phyloP scores from a whole-genome alignment of 2,888 invertebrate species.

The Zele albiditarsus region DNA sequence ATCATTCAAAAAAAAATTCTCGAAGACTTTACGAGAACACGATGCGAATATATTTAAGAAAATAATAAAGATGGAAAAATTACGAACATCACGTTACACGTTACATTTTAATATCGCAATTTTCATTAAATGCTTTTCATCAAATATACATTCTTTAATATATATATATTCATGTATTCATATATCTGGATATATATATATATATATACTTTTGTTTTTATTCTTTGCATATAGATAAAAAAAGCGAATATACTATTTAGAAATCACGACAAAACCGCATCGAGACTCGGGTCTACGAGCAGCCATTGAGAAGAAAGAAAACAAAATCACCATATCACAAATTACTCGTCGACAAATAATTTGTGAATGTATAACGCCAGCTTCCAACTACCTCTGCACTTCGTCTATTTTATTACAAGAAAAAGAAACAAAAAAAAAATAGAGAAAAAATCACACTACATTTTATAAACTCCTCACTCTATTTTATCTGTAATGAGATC shows the following conservation, averaged over 20 bases:
- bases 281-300: conserved; percentile 23
- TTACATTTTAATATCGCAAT: not conserved
- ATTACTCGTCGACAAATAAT: conserved; percentile 34
- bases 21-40: not conserved
- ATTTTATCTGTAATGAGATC: conserved; percentile 72
- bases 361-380: conserved; percentile 14
- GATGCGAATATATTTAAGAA: not conserved
- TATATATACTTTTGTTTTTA: not conserved
- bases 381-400: conserved; percentile 23
- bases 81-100: not conserved
- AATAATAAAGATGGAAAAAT: not conserved
- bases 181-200: conserved; percentile 5
- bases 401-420: conserved; percentile 36
- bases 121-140: conserved; percentile 3
- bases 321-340: conserved; percentile 11
- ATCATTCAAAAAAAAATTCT: not conserved
- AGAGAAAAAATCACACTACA: conserved; percentile 43
- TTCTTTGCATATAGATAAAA: conserved; percentile 10
- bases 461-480: conserved; percentile 61
- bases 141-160: conserved; percentile 14
- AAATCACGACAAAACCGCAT: conserved; percentile 17
- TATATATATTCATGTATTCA: not conserved
- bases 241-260: conserved; percentile 6
- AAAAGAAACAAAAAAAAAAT: conserved; percentile 44
- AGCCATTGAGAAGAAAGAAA: not conserved